Percentiles rank a stretch among this genome's conserved stretches.
These are phyloP conservation scores for Sphyrna mokarran DNA, from an alignment of 2,113 vertebrate species.

Conservation along the genomic window DNA sequence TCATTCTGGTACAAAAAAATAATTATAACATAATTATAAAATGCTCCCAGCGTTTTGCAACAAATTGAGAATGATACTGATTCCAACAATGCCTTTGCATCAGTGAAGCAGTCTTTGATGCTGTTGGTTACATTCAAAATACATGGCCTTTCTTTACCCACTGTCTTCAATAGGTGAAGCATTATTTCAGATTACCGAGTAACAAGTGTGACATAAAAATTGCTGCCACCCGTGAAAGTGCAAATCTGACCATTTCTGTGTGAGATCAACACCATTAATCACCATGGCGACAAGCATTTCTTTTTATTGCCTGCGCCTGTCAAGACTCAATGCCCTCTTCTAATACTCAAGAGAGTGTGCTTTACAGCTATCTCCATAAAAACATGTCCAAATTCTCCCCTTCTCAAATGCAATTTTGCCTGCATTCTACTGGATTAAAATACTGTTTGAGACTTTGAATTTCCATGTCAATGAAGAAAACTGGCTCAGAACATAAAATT, in stretches of 20 bases:
- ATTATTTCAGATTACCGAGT: not conserved
- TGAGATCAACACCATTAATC: not conserved
- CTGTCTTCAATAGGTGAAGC: not conserved
- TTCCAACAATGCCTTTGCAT: no score
- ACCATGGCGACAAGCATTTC: not conserved
- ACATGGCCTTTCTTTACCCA: not conserved
- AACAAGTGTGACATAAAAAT: not conserved
- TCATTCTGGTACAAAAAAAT: no score
- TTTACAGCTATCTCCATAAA: not conserved
- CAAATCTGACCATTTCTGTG: not conserved
- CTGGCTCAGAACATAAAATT: not conserved
- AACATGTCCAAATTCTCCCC: not conserved
- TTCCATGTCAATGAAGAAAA: conserved; percentile 7
- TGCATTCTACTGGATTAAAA: not conserved
- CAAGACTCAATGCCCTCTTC: not conserved
- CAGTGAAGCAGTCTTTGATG: not conserved
- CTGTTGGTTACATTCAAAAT: not conserved
- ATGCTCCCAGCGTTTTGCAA: no score
- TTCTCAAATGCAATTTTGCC: conserved; percentile 13
- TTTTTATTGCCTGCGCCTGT: conserved; percentile 8
- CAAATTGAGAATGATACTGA: not conserved
- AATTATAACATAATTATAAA: not conserved
- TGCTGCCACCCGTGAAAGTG: not conserved
- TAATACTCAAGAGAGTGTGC: not conserved
- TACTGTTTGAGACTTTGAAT: not conserved